phyloP scores from a whole-genome alignment of 2,888 invertebrate species.

The Phasia obesa region DNA sequence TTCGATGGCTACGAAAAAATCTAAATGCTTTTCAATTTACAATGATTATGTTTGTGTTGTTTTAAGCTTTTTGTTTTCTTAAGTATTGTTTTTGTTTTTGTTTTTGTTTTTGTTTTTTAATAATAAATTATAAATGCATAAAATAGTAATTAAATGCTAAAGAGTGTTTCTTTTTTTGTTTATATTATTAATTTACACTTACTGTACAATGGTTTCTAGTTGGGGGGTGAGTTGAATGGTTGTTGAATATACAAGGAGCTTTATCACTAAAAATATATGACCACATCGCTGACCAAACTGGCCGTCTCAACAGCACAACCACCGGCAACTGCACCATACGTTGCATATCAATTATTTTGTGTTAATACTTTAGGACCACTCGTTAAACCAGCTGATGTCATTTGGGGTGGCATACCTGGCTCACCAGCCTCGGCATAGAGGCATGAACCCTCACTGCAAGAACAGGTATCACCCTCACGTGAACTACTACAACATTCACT shows the following conservation, averaged over 20 bases:
- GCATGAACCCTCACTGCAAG: slow-evolving; percentile 86
- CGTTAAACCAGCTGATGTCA: slow-evolving; percentile 52
- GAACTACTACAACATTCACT: slow-evolving; percentile 83
- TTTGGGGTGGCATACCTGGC: slow-evolving; percentile 74
- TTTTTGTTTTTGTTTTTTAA: slow-evolving; percentile 25
- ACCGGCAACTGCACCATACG: slow-evolving; percentile 56
- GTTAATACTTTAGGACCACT: slow-evolving; percentile 60
- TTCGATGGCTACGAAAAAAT: slow-evolving; percentile 73
- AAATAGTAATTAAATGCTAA: slow-evolving; percentile 53
- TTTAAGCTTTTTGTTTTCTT: slow-evolving; percentile 16
- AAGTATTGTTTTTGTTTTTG: slow-evolving; percentile 18
- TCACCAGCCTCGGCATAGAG: slow-evolving; percentile 85
- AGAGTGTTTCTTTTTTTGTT: background rate
- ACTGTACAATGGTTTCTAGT: slow-evolving; percentile 56
- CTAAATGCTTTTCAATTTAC: slow-evolving; percentile 70
- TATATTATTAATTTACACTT: slow-evolving; percentile 55
- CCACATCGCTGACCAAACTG: slow-evolving; percentile 69
- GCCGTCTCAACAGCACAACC: slow-evolving; percentile 43
- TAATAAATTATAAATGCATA: slow-evolving; percentile 55
- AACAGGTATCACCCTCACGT: slow-evolving; percentile 85
- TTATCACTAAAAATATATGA: slow-evolving; percentile 74
- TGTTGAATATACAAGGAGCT: background rate
- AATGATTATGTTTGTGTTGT: slow-evolving; percentile 66
- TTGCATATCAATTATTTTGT: slow-evolving; percentile 74
- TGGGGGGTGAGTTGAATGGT: background rate